phyloP scores from a whole-genome alignment of 2,113 vertebrate genomes.

The Cebus imitator region DNA sequence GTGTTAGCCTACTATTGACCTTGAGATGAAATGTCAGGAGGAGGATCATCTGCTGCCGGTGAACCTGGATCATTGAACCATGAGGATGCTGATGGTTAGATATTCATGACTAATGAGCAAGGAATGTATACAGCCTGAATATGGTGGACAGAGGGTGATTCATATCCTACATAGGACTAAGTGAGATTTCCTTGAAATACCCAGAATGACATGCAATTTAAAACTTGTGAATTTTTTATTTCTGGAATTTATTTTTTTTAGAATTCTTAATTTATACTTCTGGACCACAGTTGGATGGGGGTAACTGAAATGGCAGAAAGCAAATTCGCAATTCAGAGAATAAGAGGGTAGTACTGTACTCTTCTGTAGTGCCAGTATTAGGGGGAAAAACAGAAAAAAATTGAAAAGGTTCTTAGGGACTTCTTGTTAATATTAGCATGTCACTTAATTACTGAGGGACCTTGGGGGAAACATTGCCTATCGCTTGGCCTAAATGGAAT shows the following conservation, averaged over 20 bases:
- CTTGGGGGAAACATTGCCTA: neutral
- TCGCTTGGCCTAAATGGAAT: neutral
- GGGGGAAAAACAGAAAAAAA: neutral
- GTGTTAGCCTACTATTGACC: neutral
- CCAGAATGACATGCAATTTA: neutral
- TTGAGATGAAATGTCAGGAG: neutral
- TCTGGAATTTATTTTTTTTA: neutral
- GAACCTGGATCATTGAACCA: neutral
- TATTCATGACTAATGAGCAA: neutral
- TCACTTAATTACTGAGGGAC: neutral
- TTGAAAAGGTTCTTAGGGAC: neutral
- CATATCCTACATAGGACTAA: neutral
- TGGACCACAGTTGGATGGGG: neutral
- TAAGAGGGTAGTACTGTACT: neutral
- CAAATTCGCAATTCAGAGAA: no score
- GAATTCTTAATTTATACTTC: neutral
- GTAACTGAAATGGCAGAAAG: neutral
- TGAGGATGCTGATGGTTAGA: neutral
- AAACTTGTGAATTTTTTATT: neutral
- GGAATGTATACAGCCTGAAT: neutral
- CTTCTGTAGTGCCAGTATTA: neutral
- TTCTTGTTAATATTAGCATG: neutral
- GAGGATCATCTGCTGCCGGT: neutral
- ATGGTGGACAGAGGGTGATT: neutral
- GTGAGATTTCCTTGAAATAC: neutral